Percentiles rank a stretch among this genome's conserved stretches.
Conservation (phyloP, 2,113 vertebrate genomes). For the Cyphomyrus discorhynchus region DNA sequence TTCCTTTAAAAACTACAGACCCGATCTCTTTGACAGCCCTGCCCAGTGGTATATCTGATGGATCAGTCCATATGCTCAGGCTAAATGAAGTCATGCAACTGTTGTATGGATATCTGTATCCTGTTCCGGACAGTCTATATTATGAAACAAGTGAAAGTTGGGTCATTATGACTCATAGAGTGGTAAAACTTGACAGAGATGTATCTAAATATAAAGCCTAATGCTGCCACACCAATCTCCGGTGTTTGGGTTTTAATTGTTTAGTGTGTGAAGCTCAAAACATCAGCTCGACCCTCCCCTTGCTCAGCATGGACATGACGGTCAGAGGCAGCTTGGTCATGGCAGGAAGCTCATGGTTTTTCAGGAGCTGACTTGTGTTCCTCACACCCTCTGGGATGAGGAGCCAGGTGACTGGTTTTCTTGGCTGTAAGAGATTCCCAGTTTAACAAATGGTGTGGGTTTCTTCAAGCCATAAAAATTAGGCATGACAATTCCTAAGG, state of each 20-base stretch:
- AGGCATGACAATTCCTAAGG: not conserved
- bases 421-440: not conserved
- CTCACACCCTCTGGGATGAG: not conserved
- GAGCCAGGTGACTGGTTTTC: conserved; percentile 17
- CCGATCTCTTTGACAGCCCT: not conserved
- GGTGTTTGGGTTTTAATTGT: not conserved
- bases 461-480: not conserved
- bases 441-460: not conserved
- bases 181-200: not conserved
- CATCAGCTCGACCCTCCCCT: not conserved
- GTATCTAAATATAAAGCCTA: not conserved
- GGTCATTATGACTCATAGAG: not conserved
- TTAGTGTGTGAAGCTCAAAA: not conserved
- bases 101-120: not conserved
- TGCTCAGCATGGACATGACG: not conserved
- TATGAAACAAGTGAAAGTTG: not conserved
- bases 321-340: not conserved
- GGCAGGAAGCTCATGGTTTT: conserved; percentile 15
- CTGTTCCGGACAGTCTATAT: not conserved
- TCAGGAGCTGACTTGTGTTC: not conserved
- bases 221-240: not conserved
- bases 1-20: not conserved
- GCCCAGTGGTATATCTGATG: not conserved
- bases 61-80: not conserved
- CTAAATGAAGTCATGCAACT: not conserved